Evolutionary conservation across 2,888 invertebrate genomes (phyloP), one percentile per base, ranked within the genome.

Genomic region (Acleris emargana): DNA sequence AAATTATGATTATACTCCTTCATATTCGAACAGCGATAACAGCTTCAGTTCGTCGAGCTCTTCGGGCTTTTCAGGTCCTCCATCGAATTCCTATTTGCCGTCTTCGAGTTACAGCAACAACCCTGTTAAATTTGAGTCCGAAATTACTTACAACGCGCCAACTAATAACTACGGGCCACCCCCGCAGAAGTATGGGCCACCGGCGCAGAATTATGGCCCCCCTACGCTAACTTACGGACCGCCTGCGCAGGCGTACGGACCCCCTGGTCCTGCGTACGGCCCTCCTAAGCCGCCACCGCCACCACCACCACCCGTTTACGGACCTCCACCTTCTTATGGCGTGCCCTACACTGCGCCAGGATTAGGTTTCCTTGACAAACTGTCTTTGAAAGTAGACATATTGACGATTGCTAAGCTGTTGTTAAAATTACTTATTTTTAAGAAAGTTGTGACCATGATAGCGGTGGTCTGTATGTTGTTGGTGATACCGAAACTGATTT

Each of bases 401-500:
- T 93, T 95, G 68, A 96, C 96, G 0, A 83, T 96, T 61, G 96
- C 96, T 0, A 97, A 97, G 86, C 93, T 97, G 66, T 76, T 97
- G 64, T 83, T 97, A 43, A 97, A 97, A 81, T 82, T 97, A 58
- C 87, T 97, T 5, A 95, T 97, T 73, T 96, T 97, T 82, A 97
- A 97, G 86, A 95, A 97, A 85, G 94, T 96, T 59, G 95, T 97
- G 64, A 96, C 96, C 73, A 96, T 97, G 85, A 94, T 97, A 50
- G 96, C 95, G 0, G 92, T 96, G 5, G 94, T 96, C 73, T 96
- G 95, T 78, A 91, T 97, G 78, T 83, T 97, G 72, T 86, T 97
- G 59, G 96, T 97, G 78, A 94, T 97, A 71, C 97, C 97, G 0
- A 95, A 95, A 80, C 82, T 96, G 22, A 93, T 94, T 66, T 83